phyloP scores from a whole-genome alignment of 2,113 vertebrate genomes.

The Toxostoma redivivum region DNA sequence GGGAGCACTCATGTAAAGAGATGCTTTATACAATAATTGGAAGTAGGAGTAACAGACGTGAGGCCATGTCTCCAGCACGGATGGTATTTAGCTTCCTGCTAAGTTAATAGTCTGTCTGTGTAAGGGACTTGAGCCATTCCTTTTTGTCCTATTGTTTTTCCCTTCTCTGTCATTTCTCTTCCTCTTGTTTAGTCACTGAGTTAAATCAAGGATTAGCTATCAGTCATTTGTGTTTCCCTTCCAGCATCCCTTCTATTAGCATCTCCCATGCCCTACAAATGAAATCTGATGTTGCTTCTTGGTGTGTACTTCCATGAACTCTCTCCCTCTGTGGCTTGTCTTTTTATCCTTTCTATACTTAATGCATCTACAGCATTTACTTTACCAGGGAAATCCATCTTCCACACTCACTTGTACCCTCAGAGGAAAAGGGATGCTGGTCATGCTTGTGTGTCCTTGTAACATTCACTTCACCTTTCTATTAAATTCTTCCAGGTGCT shows the following conservation, averaged over 20 bases:
- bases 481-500: background rate
- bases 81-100: constrained; percentile 14
- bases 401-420: background rate
- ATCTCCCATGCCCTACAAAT: background rate
- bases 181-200: background rate
- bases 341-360: background rate
- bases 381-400: background rate
- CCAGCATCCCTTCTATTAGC: background rate
- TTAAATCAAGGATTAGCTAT: constrained; percentile 22
- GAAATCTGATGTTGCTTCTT: background rate
- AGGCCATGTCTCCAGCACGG: background rate
- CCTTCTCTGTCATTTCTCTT: background rate
- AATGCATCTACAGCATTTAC: background rate
- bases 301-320: background rate
- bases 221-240: background rate
- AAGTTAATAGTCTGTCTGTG: background rate
- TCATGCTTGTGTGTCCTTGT: background rate
- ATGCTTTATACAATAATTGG: background rate
- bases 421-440: background rate
- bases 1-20: background rate
- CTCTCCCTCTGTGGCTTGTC: background rate
- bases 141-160: background rate
- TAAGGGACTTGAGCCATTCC: background rate
- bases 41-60: background rate
- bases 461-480: background rate